phyloP scores from a whole-genome alignment of 2,888 invertebrate species.

The Artemia sinica region DNA sequence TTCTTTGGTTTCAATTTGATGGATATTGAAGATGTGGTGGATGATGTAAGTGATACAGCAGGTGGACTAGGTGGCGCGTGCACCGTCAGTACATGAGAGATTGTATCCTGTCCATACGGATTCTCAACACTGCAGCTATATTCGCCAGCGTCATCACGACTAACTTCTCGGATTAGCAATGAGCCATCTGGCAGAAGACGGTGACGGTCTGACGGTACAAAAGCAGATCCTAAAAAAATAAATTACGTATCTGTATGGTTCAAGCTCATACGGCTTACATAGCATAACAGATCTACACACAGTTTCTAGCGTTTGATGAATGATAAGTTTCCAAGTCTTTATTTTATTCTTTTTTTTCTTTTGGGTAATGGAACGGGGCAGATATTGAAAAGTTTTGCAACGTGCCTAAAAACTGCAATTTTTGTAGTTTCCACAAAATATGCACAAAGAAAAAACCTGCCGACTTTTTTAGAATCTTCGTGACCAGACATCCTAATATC shows the following conservation, averaged over 20 bases:
- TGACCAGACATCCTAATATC: no score
- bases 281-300: no score
- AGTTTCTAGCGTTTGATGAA: no score
- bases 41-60: slow-evolving; percentile 51
- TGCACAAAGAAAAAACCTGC: no score
- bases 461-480: no score
- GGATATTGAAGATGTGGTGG: slow-evolving; percentile 54
- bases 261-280: no score
- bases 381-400: no score
- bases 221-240: slow-evolving; percentile 41
- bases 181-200: slow-evolving; percentile 75
- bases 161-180: slow-evolving; percentile 70
- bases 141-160: slow-evolving; percentile 76
- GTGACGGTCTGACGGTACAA: slow-evolving; percentile 62
- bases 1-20: slow-evolving; percentile 53
- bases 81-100: slow-evolving; percentile 71
- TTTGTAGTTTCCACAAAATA: no score
- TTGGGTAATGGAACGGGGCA: no score
- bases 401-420: no score
- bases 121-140: slow-evolving; percentile 86
- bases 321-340: no score
- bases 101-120: slow-evolving; percentile 75
- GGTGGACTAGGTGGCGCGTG: slow-evolving; percentile 63
- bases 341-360: no score
- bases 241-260: neutral